Percentiles rank a stretch among this genome's conserved stretches.
phyloP scores from a whole-genome alignment of 2,888 invertebrate species.

The Campoplex capitator region DNA sequence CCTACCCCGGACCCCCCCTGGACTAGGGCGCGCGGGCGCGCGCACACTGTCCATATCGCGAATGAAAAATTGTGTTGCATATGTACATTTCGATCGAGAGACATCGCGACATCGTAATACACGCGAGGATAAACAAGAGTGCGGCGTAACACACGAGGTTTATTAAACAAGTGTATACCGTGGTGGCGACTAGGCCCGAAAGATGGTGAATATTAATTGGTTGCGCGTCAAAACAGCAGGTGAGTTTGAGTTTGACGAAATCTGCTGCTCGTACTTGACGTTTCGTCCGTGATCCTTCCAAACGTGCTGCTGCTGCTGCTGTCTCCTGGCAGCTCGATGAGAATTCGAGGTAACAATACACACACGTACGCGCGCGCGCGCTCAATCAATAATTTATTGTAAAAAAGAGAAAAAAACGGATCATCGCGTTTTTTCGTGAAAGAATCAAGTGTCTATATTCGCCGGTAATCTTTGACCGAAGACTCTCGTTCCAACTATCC shows the following conservation, averaged over 20 bases:
- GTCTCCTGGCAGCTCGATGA: conserved; percentile 60
- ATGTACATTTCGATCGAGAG: conserved; percentile 23
- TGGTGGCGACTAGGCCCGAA: not conserved
- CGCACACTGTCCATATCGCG: conserved; percentile 24
- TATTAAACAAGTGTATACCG: not conserved
- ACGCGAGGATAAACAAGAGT: conserved; percentile 18
- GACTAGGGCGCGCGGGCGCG: not conserved
- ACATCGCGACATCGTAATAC: conserved; percentile 23
- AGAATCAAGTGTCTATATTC: not conserved
- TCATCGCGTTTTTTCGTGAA: conserved; percentile 12
- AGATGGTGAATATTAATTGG: not conserved
- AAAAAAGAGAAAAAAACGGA: conserved; percentile 60
- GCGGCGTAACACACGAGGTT: conserved; percentile 9
- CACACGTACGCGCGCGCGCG: conserved; percentile 69
- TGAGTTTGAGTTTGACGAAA: conserved; percentile 16
- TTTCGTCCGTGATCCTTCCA: conserved; percentile 54
- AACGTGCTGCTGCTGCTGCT: conserved; percentile 66
- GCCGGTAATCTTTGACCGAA: not conserved
- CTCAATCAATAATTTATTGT: conserved; percentile 80
- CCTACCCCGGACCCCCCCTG: not conserved
- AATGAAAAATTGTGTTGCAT: conserved; percentile 35
- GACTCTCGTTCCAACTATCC: not conserved
- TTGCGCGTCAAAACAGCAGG: not conserved
- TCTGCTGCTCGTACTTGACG: conserved; percentile 37
- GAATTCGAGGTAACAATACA: conserved; percentile 68